Conservation (phyloP, 2,797 vertebrate species). For the Fratercula arctica region DNA sequence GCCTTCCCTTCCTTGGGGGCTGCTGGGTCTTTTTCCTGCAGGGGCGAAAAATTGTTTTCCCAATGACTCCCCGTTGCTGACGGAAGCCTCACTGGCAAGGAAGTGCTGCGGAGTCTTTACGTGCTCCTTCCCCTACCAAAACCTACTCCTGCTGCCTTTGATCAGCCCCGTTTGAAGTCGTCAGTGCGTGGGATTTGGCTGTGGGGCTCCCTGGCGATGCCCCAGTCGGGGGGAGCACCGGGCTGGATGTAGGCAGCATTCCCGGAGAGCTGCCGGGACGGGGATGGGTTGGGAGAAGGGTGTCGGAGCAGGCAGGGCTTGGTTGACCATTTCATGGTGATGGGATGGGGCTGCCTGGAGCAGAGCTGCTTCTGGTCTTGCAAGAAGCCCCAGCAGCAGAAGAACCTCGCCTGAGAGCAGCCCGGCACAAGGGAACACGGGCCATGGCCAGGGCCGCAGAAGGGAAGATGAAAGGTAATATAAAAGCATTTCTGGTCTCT, state of each 20-base stretch:
- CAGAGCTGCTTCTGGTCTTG: neutral
- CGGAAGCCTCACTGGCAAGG: neutral
- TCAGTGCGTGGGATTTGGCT: neutral
- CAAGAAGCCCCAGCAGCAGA: neutral
- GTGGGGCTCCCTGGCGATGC: neutral
- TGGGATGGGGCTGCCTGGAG: neutral
- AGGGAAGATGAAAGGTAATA: neutral
- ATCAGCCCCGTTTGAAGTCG: neutral
- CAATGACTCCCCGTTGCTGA: neutral
- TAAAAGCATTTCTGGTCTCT: neutral
- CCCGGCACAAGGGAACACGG: neutral
- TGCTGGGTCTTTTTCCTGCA: neutral
- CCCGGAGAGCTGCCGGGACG: accelerated
- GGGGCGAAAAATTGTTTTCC: neutral
- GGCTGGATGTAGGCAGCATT: neutral
- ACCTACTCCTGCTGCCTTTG: neutral
- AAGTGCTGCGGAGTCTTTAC: neutral
- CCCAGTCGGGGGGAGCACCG: accelerated
- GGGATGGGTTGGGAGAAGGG: neutral
- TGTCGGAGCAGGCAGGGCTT: neutral
- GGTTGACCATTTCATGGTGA: accelerated
- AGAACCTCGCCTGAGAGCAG: neutral
- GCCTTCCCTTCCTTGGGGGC: neutral
- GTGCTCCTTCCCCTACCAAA: neutral
- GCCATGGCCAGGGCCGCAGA: neutral